Base-by-base conservation (phyloP, 37 sponge, comb jelly and placozoan species). In the Cladorhizidae sp. region DNA sequence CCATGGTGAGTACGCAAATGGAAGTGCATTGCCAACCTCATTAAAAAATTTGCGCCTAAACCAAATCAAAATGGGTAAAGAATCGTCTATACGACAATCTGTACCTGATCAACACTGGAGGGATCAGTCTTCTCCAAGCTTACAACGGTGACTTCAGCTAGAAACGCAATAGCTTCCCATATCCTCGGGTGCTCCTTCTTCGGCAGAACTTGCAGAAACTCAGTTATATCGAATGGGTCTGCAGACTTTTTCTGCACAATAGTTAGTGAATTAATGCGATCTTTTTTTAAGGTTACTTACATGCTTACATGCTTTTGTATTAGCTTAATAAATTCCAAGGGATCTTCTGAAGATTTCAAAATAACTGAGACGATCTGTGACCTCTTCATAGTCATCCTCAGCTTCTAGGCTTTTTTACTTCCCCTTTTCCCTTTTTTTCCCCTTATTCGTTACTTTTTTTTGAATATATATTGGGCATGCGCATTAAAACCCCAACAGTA, bases 131-230 rank as follows among this genome's bases (percentile, higher is more conserved):
- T n/a, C n/a, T 45, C 49, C 49, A 45, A 45, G 49, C 49, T 45
- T 45, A 5, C 9, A 9, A 9, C 9, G 9, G 8, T 12, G 49
- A 45, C 49, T 45, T 45, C 49, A 12, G 49, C 9, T 5, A 45
- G 49, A 45, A 45, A 45, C 49, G 5, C 49, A 45, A 85, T 49
- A 17, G 79, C 63, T 0, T 57, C 67, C 85, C 88, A 87, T 26
- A 92, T 23, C n/a, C 22, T 50, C 3, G 37, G 15, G 25, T 64
- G 68, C 38, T 70, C 49, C 58, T 85, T 85, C 81, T 80, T 84
- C 2, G 88, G 39, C 0, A 88, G 78, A 29, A 72, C 71, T 71
- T 92, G 88, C 15, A 87, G 35, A 62, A 79, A 85, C 78, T 92
- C 88, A 18, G n/a, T 37, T 25, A 87, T 40, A 45, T 86, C 67